Conservation (phyloP, 2,113 vertebrate species). For the Siniperca chuatsi region DNA sequence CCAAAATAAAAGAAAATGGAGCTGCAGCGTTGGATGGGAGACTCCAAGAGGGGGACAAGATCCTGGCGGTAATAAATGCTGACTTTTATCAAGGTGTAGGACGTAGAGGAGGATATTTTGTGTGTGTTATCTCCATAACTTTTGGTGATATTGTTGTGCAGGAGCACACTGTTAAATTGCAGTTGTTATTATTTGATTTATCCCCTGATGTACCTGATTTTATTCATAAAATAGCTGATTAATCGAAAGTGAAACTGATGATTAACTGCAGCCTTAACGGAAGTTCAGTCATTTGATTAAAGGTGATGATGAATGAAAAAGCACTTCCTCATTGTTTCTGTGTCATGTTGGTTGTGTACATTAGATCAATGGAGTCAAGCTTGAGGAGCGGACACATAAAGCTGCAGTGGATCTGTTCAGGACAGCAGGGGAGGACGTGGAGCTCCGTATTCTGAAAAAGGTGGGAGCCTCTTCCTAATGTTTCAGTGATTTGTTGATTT, state of each 20-base stretch:
- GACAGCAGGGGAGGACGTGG: slow-evolving; percentile 89
- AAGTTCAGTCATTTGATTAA: not conserved
- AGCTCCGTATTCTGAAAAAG: slow-evolving; percentile 89
- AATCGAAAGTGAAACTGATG: not conserved
- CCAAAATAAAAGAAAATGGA: slow-evolving; percentile 94
- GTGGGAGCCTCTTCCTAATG: slow-evolving; percentile 71
- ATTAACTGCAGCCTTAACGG: not conserved
- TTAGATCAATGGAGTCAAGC: slow-evolving; percentile 90
- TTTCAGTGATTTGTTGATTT: not conserved
- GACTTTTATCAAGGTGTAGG: not conserved
- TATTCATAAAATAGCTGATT: not conserved
- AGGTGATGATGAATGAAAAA: not conserved
- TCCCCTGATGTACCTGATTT: not conserved
- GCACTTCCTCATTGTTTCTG: not conserved
- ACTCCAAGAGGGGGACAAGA: slow-evolving; percentile 95
- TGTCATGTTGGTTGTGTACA: slow-evolving; percentile 17
- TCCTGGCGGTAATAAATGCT: slow-evolving; percentile 88
- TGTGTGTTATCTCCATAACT: too few species aligned
- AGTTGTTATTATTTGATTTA: not conserved
- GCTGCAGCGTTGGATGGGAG: slow-evolving; percentile 92
- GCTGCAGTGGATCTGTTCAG: slow-evolving; percentile 92
- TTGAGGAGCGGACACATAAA: slow-evolving; percentile 88
- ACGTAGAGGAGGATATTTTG: not conserved
- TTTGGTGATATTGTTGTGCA: not conserved
- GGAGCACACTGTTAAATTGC: not conserved